Conservation (phyloP, 2,797 vertebrate species). For the Cheirogaleus major region DNA sequence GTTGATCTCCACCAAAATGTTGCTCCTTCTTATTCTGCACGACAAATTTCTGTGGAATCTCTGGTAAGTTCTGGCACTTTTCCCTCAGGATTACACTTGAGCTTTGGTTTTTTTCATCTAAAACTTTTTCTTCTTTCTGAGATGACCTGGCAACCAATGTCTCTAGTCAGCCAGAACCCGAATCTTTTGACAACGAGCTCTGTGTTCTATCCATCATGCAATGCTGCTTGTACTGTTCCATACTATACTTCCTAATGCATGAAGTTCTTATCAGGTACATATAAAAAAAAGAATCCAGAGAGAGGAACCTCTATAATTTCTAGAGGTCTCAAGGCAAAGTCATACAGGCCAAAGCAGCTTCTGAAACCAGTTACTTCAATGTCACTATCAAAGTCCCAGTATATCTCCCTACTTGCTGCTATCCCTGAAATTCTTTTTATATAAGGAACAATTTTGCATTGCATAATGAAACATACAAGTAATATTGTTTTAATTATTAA, state of each 20-base stretch:
- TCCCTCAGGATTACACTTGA: background rate
- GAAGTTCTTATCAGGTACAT: background rate
- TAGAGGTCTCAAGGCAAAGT: background rate
- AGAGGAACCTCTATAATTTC: background rate
- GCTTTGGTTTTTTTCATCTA: background rate
- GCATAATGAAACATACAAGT: background rate
- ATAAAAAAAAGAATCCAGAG: background rate
- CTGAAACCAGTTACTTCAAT: background rate
- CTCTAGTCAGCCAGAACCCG: background rate
- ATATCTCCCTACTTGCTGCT: background rate
- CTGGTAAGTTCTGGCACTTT: background rate
- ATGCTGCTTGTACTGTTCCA: accelerated
- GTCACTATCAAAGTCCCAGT: background rate
- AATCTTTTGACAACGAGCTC: background rate
- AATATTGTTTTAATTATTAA: background rate
- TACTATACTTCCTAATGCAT: background rate
- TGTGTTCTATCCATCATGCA: too few species aligned
- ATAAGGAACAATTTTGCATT: background rate
- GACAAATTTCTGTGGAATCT: background rate
- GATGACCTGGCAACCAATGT: background rate
- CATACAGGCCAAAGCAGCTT: background rate
- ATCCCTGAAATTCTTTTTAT: background rate
- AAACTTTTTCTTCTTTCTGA: background rate
- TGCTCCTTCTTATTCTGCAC: background rate
- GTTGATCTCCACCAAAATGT: background rate